Percentiles rank a stretch among this genome's conserved stretches.
phyloP scores from a whole-genome alignment of 2,113 vertebrate species.

The Numida meleagris region DNA sequence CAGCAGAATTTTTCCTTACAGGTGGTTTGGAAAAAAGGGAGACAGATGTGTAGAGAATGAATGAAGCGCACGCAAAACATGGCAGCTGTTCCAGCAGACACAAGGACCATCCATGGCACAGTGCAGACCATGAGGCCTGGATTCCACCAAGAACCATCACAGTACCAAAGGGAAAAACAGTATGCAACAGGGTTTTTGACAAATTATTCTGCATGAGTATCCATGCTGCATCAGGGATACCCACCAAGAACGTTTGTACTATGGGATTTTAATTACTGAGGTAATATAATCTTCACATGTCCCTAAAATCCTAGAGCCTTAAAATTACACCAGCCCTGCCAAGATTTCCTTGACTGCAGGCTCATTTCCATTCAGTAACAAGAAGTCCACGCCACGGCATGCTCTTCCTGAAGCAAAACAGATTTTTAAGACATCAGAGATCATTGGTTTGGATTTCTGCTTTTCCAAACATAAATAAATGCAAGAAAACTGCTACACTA shows the following conservation, averaged over 20 bases:
- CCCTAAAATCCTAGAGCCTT: background rate
- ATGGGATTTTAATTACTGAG: background rate
- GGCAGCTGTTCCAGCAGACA: background rate
- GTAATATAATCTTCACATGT: background rate
- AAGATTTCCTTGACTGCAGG: no score
- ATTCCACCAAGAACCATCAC: fast-evolving
- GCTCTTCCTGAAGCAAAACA: background rate
- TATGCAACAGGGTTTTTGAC: background rate
- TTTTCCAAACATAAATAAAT: background rate
- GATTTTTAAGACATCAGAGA: background rate
- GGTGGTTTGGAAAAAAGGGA: background rate
- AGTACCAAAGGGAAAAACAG: no score
- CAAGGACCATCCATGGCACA: fast-evolving
- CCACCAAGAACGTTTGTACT: background rate
- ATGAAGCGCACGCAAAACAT: fast-evolving
- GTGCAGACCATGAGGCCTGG: no score
- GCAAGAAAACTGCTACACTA: fast-evolving
- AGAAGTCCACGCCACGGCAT: background rate
- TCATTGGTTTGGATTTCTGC: background rate
- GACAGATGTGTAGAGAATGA: fast-evolving
- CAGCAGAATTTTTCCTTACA: background rate
- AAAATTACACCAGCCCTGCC: background rate
- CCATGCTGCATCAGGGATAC: background rate
- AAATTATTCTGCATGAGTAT: background rate
- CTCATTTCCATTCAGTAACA: background rate